These are phyloP conservation scores for Anthoscopus minutus DNA, from an alignment of 2,113 vertebrate species.

Conservation along the genomic window DNA sequence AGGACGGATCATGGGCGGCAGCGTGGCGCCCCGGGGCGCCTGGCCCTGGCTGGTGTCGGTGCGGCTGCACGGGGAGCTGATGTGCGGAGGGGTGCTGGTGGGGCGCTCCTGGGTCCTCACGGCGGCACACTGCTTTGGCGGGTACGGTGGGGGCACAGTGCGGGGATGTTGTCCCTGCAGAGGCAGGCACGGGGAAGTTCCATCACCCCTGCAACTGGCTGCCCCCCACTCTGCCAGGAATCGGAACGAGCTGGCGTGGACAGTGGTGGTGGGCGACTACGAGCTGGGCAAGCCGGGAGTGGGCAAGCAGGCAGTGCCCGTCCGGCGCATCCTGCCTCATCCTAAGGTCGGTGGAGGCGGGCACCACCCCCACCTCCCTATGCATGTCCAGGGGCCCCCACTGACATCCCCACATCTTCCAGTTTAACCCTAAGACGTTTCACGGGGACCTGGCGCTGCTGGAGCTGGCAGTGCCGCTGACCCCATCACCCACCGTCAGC, in stretches of 20 bases:
- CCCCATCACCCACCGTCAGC: constrained; percentile 61
- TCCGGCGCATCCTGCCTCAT: constrained; percentile 88
- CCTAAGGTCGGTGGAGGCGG: constrained; percentile 78
- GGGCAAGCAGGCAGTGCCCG: constrained; percentile 75
- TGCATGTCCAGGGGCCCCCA: rapidly evolving
- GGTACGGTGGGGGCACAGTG: constrained; percentile 59
- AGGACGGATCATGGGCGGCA: constrained; percentile 78
- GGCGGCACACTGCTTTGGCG: constrained; percentile 90
- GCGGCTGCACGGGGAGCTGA: constrained; percentile 82
- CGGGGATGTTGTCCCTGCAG: not conserved
- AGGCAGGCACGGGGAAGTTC: not conserved
- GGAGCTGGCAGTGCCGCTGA: constrained; percentile 79
- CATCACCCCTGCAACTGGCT: not conserved
- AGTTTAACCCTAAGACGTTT: constrained; percentile 94
- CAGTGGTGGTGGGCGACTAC: constrained; percentile 83
- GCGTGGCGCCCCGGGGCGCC: constrained; percentile 74
- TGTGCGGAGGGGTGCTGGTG: constrained; percentile 92
- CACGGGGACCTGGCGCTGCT: constrained; percentile 90
- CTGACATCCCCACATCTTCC: not conserved
- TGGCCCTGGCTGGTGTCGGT: constrained; percentile 95
- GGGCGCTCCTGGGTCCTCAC: constrained; percentile 88
- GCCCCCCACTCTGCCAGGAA: constrained; percentile 57
- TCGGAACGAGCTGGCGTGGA: constrained; percentile 86
- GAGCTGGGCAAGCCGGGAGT: constrained; percentile 75
- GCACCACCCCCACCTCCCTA: not conserved